Evolutionary conservation across 64 coral and sea anemone genomes (phyloP).

Genomic region (Dendronephthya gigantea): DNA sequence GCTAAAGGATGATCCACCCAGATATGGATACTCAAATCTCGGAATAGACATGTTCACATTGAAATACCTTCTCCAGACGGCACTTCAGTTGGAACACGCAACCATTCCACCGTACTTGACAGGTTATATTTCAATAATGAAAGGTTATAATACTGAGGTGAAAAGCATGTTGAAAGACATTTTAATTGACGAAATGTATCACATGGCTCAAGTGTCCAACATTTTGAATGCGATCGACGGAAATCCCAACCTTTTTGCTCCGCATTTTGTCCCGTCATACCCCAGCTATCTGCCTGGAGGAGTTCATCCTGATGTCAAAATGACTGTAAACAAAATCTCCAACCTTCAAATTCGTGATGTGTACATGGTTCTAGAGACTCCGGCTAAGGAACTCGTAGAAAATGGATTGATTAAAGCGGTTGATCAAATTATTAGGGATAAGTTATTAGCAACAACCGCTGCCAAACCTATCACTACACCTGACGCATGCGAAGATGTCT

Average conservation of each 20-base stretch:
- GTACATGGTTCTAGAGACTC: background rate
- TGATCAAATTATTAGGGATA: background rate
- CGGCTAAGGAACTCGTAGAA: background rate
- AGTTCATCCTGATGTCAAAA: background rate
- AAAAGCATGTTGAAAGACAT: background rate
- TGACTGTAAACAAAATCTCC: conserved; percentile 7
- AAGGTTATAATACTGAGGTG: background rate
- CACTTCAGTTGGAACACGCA: conserved; percentile 1
- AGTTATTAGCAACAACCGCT: background rate
- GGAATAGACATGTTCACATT: background rate
- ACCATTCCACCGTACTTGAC: conserved; percentile 16
- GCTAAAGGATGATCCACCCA: background rate
- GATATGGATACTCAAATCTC: background rate
- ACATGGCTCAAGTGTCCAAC: conserved; percentile 16
- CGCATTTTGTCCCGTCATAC: background rate
- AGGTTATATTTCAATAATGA: background rate
- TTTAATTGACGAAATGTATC: background rate
- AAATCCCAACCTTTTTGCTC: background rate
- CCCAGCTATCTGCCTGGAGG: background rate
- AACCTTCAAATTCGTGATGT: background rate
- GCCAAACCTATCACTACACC: background rate
- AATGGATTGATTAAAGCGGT: background rate
- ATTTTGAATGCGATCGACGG: conserved; percentile 12
- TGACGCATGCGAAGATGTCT: background rate
- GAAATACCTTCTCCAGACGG: background rate